Evolutionary conservation across 1,140 invertebrate species (phyloP), one percentile per base, ranked within the genome.

Genomic region (Contarinia nasturtii): DNA sequence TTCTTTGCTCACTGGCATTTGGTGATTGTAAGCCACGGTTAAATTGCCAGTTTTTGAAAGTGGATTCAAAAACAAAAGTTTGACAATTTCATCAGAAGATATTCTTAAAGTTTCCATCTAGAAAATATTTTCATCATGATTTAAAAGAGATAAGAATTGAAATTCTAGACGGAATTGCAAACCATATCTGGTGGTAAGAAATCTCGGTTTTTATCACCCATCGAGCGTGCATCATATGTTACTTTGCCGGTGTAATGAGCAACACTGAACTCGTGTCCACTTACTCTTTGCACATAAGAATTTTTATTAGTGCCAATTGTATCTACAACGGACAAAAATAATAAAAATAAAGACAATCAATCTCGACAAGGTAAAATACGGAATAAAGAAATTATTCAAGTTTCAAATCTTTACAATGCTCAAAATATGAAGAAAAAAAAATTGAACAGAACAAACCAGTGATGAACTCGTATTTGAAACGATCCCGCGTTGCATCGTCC

Each of bases 171-270:
- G n/a, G n/a, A n/a, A n/a, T n/a, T 3, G 27, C 21, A 22, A 27
- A 44, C 43, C 63, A 91, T 79, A 65, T 92, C 88, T 1, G 80
- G 81, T 1, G 88, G 80, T 11, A 92, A 65, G 55, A 88, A 88
- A 58, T 93, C 88, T 38, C 83, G 74, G 67, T 93, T 93, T 61
- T 87, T 90, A 50, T 83, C 79, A 2, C 83, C 70, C 60, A 93
- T 86, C 56, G 86, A 80, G 47, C 72, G 70, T 0, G 76, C 77
- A 56, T 88, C 79, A 57, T 94, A 94, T 45, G 73, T 72, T 8
- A 89, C 72, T 65, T 79, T 82, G 12, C 86, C 86, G 7, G 84
- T 86, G 57, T 83, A 91, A 65, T 90, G 86, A 27, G 82, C 76
- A 11, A 90, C 73, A 7, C 75, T 75, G 54, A 90, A 87, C 60